Evolutionary conservation across 1,140 invertebrate species (phyloP), one percentile per base, ranked within the genome.

Genomic region (Heliconius congener): DNA sequence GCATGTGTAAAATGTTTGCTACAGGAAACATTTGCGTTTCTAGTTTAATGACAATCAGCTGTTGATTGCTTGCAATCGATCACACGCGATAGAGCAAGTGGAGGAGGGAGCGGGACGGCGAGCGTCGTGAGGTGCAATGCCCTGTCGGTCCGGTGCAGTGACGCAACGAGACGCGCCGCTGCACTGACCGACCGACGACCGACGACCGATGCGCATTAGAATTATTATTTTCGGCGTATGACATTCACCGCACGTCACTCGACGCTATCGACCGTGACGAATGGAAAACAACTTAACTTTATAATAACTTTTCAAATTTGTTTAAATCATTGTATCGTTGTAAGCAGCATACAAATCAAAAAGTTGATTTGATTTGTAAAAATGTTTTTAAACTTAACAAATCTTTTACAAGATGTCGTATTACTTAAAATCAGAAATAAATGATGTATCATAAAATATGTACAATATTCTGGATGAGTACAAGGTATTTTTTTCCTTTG

Each of bases 201-300:
- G 27, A 27, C 88, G 85, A 81, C 77, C 87, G 84, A 83, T 84
- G 77, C 86, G 80, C 81, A 86, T 83, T 77, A 84, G 75, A 83
- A 89, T 86, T 86, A 91, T 88, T 92, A 91, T 92, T 94, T 93
- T 90, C 80, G 91, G 87, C 87, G 82, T 85, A 82, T 91, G 91
- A 93, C 91, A 93, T 93, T 90, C 91, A 90, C 83, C 78, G 87
- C 87, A 90, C 87, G 88, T 91, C 89, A 55, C 74, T 83, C 74
- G 78, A 86, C 86, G 81, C 83, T 81, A 74, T 73, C 75, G 82
- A 74, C 84, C 84, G 85, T 86, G 84, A 87, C 87, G 87, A 88
- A 86, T 84, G 79, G 81, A 80, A 79, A 86, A 88, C 85, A 80
- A 86, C 84, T 89, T 85, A 74, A 84, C 84, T 81, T 66, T 66